Conservation (phyloP, 2,888 invertebrate genomes). For the Spilarctia lutea region DNA sequence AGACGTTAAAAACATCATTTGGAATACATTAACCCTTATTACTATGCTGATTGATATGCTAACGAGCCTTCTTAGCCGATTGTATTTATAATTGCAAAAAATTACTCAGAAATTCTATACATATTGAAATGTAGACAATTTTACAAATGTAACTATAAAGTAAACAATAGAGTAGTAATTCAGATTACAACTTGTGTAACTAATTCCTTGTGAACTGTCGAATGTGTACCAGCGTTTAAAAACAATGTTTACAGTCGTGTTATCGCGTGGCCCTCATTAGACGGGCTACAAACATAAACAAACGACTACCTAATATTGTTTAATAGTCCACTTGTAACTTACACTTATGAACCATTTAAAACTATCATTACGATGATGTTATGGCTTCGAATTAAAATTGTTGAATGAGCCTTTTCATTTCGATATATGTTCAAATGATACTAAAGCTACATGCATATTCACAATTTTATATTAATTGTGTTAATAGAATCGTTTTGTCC, state of each 20-base stretch:
- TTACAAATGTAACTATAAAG: neutral
- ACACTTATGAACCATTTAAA: slow-evolving; percentile 45
- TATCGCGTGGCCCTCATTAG: slow-evolving; percentile 71
- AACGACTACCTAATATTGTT: slow-evolving; percentile 58
- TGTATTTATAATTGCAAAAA: slow-evolving; percentile 3
- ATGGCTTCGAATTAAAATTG: slow-evolving; percentile 6
- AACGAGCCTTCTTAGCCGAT: slow-evolving; percentile 16
- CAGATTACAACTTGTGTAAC: neutral
- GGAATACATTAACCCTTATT: slow-evolving; percentile 23
- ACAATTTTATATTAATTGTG: neutral
- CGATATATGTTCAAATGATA: slow-evolving; percentile 4
- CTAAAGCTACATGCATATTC: neutral
- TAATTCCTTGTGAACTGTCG: slow-evolving; percentile 45
- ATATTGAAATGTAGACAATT: neutral
- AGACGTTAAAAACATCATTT: slow-evolving; percentile 26
- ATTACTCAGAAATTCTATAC: slow-evolving; percentile 1
- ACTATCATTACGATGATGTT: slow-evolving; percentile 28
- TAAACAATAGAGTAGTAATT: neutral
- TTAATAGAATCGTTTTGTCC: slow-evolving; percentile 6
- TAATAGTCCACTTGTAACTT: slow-evolving; percentile 47
- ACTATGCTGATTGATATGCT: slow-evolving; percentile 20
- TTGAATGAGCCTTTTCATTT: slow-evolving; percentile 24
- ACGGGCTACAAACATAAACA: slow-evolving; percentile 64
- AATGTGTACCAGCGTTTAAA: slow-evolving; percentile 33
- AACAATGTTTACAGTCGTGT: slow-evolving; percentile 63